Conservation (phyloP, 2,113 vertebrate species). For the Cnemophilus loriae region DNA sequence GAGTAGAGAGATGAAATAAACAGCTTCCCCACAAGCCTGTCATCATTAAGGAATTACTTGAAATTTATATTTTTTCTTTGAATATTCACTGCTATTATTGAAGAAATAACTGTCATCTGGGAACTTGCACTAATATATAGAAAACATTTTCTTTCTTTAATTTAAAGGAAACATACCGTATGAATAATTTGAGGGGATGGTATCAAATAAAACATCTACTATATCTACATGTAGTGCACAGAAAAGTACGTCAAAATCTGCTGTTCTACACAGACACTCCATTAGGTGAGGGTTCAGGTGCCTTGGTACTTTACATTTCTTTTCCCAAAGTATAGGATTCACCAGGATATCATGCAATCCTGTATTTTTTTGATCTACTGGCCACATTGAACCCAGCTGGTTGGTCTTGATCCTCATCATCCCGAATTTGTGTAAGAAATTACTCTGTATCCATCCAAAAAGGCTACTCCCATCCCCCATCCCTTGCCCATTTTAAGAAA, state of each 20-base stretch:
- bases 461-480: rapidly evolving
- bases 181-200: neutral
- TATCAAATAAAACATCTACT: neutral
- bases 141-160: neutral
- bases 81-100: neutral
- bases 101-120: neutral
- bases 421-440: neutral
- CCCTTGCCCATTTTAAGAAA: neutral
- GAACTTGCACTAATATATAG: neutral
- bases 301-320: neutral
- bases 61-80: neutral
- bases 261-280: neutral
- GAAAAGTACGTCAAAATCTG: neutral
- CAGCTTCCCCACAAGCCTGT: rapidly evolving
- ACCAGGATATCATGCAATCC: neutral
- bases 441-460: neutral
- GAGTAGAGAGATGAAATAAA: neutral
- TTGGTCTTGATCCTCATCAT: neutral
- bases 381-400: neutral
- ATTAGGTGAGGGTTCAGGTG: neutral
- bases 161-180: neutral
- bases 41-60: neutral
- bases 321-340: neutral
- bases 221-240: neutral
- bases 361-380: neutral